These are phyloP conservation scores for Petrocephalus sullivani DNA, from an alignment of 2,797 vertebrate species.

Conservation along the genomic window DNA sequence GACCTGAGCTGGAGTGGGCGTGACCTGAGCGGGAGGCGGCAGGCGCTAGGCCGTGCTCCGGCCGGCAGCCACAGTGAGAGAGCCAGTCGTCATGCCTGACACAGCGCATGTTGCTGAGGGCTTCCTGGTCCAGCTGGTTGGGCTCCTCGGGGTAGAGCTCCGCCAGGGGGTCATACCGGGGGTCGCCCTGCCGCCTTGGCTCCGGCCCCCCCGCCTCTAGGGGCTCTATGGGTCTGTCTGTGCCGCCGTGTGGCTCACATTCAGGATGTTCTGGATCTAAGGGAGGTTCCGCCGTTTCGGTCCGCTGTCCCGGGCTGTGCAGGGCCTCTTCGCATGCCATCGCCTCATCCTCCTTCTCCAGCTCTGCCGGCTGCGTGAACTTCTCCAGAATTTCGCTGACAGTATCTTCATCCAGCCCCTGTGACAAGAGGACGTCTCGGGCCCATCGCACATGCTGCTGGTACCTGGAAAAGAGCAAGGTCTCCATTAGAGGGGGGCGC, in stretches of 20 bases:
- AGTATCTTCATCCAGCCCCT: slow-evolving; percentile 60
- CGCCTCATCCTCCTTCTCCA: slow-evolving; percentile 30
- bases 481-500: not conserved
- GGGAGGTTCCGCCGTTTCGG: not conserved
- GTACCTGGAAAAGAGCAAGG: slow-evolving; percentile 59
- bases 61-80: slow-evolving; percentile 25
- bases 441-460: slow-evolving; percentile 67
- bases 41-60: slow-evolving; percentile 17
- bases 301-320: not conserved
- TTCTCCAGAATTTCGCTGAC: slow-evolving; percentile 51
- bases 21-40: not conserved
- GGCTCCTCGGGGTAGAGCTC: slow-evolving; percentile 21
- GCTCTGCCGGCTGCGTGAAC: slow-evolving; percentile 57
- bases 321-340: slow-evolving; percentile 2
- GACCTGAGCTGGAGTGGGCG: no score
- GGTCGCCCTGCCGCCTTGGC: slow-evolving; percentile 39
- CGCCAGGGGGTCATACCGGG: slow-evolving; percentile 32
- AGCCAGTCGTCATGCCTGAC: slow-evolving; percentile 33
- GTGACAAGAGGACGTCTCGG: slow-evolving; percentile 53
- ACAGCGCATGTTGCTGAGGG: slow-evolving; percentile 27
- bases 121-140: not conserved
- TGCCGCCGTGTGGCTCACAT: not conserved
- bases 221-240: not conserved
- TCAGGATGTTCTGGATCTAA: not conserved
- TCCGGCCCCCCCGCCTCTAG: slow-evolving; percentile 11